Evolutionary conservation across 2,888 invertebrate genomes (phyloP), one percentile per base, ranked within the genome.

Genomic region (Morpho deidamia): DNA sequence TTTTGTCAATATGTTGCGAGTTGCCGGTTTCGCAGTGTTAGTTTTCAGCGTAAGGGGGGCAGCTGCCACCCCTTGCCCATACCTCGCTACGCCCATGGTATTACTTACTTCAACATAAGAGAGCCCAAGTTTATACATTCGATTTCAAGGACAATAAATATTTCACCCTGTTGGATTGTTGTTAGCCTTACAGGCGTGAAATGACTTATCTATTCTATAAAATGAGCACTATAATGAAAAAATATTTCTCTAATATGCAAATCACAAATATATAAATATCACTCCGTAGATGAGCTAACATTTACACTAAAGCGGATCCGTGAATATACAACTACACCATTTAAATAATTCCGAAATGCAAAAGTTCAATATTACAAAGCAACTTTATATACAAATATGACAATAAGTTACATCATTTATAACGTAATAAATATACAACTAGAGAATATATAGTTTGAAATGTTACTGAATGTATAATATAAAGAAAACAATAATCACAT

Each of bases 221-320:
- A 78, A 81, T 81, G 76, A 83, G 80, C 83, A 78, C 78, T 83
- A 82, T 70, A 64, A 74, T 86, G 81, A 83, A 87, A 87, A 87
- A 85, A 86, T 85, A 86, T 78, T 74, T 78, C 69, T 78, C 79
- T 83, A 84, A 80, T 81, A 74, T 80, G 85, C 82, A 77, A 82
- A 84, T 81, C 74, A 77, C 79, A 81, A 79, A 78, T 83, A 74
- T 41, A 42, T 9, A 76, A 71, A 74, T 70, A 73, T 11, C 81
- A 23, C 23, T 23, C 23, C 23, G 23, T 85, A 85, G 73, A 81
- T 83, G 83, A 81, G 69, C 72, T 76, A 70, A 60, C 58, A 65
- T 62, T 69, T 78, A 75, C 74, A 39, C 56, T 62, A 56, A 67
- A 66, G 67, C 68, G 52, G 63, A 56, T 58, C 60, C 54, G 58